Base-by-base conservation (phyloP, 2,113 vertebrate species). In the Podilymbus podiceps region DNA sequence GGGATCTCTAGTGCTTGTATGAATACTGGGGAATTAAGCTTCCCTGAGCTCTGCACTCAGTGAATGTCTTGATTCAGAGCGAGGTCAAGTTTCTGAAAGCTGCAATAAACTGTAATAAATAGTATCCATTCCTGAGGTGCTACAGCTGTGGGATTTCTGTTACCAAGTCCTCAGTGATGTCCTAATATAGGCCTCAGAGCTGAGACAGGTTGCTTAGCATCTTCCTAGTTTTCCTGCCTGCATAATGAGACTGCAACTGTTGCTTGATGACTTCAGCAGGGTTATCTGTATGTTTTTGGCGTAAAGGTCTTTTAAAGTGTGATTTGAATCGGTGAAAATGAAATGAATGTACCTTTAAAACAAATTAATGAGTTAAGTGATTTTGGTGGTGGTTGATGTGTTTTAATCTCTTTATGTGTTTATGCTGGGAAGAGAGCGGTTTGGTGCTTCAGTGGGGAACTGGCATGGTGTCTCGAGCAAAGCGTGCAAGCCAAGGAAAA, bases 401-500 rank as follows among this genome's bases (percentile, higher is more conserved):
- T 89, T 93, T 89, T 90, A 35, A 77, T 85, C 21, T 95, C 42
- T 89, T 59, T 85, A 35, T 66, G 67, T 91, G 33, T 52, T 89
- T 49, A 3, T 20, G 11, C 24, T 82, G 91, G 67, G 27, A 95
- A 99, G 99, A 94, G 50, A 98, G 96, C 0, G 99, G 99, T 40
- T 81, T 83, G 28, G 98, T 99, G 28, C 98, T 99, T 97, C 99
- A 99, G 93, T 99, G 99, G 99, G 99, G 99, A 58, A 98, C 96
- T n/a, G 99, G 99, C 44, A 98, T 99, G 97, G 98, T 93, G 7
- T 98, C 97, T 92, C 97, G 87, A 20, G 99, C 98, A 60, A 98
- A 97, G 90, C 98, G 98, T 95, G 96, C 97, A 5, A 97, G 97
- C 79, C 97, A 95, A 89, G 98, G 97, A 15, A 88, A 96, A 67